Percentiles rank a stretch among this genome's conserved stretches.
Conservation (phyloP, 2,113 vertebrate genomes). For the Anoplopoma fimbria region DNA sequence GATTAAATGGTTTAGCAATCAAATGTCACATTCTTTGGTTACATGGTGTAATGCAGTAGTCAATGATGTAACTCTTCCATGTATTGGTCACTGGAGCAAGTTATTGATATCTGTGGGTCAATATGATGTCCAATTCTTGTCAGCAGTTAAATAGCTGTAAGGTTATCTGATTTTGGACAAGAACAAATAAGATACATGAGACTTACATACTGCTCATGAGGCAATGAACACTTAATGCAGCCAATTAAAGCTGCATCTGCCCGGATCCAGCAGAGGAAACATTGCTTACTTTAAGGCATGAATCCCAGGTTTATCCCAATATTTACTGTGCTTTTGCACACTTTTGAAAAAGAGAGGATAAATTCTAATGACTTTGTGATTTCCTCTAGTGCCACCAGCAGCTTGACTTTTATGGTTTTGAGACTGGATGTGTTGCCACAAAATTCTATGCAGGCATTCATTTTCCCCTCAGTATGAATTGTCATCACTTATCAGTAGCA, state of each 20-base stretch:
- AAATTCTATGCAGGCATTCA: neutral
- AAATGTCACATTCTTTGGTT: constrained; percentile 31
- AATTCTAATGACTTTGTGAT: neutral
- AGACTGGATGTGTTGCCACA: neutral
- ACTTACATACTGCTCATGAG: neutral
- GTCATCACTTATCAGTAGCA: neutral
- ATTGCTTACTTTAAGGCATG: neutral
- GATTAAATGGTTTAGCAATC: constrained; percentile 38
- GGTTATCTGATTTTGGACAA: constrained; percentile 11
- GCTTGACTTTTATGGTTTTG: neutral
- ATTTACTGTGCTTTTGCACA: neutral
- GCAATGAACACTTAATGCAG: neutral
- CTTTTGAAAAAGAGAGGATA: neutral
- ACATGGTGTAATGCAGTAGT: constrained; percentile 26
- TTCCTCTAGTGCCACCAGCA: neutral
- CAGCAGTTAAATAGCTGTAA: constrained; percentile 21
- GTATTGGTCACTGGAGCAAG: constrained; percentile 24
- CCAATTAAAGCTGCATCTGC: constrained; percentile 3
- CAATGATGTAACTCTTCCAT: constrained; percentile 40
- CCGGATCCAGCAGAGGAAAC: neutral
- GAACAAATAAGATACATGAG: constrained; percentile 11
- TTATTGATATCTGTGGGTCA: constrained; percentile 53
- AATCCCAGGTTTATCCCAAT: neutral
- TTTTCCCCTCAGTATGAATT: neutral
- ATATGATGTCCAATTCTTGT: constrained; percentile 43